Evolutionary conservation across 2,888 invertebrate genomes (phyloP), one percentile per base, ranked within the genome.

Genomic region (Melanotus villosus): DNA sequence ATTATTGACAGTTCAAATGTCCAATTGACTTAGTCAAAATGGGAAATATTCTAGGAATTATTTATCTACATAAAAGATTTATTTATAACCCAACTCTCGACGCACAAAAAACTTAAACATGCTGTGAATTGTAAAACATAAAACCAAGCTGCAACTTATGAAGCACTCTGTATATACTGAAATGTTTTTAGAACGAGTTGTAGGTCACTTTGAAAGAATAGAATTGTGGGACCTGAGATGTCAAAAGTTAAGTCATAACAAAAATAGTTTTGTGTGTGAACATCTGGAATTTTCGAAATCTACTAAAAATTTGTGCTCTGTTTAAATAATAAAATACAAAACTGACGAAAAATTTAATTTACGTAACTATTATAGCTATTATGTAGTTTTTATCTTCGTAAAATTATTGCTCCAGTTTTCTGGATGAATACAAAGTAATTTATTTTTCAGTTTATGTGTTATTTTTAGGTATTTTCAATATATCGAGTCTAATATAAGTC

Each of bases 191-290:
- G 59, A 10, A 32, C 12, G 32, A 4, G 9, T 18, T 30, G 1
- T 59, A 59, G 2, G n/a, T 9, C 12, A 18, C 52, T 32, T 7
- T 16, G 16, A 19, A 6, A 2, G 14, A 72, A 74, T 70, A 71
- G 75, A 75, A 72, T 73, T 70, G 66, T 73, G 73, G 74, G 73
- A 72, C 19, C 32, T 54, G 16, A 56, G 73, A 73, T 78, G 80
- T 81, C 80, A 81, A 80, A 80, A 79, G 77, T 80, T 77, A 78
- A 77, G 77, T 78, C 80, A 82, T 80, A 82, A 82, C 80, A 81
- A 81, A 82, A 81, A 82, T 81, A 82, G 76, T 79, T 73, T 74
- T 76, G 67, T 69, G 73, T 69, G 75, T 71, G 76, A 79, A 79
- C 80, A 81, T 79, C 80, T 80, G 80, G 80, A 79, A 78, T 76